Evolutionary conservation across 2,888 invertebrate genomes (phyloP).

Genomic region (Pandemis heparana): DNA sequence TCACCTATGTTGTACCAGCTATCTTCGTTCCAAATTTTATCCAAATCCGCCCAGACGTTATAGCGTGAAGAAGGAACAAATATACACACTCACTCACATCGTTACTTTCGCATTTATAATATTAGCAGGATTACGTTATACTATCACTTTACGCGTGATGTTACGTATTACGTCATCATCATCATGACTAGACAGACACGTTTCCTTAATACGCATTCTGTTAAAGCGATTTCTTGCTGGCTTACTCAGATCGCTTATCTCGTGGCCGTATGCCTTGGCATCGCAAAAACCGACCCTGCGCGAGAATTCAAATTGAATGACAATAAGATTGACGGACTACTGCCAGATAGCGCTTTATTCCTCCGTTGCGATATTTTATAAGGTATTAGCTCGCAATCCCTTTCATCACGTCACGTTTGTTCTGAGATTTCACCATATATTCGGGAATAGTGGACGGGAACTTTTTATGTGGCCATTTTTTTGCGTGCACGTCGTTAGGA

Average conservation of each 20-base stretch:
- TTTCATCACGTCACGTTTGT: slow-evolving; percentile 35
- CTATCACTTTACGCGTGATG: too few relatives aligned
- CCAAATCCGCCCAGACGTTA: too few relatives aligned
- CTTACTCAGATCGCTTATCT: slow-evolving; percentile 1
- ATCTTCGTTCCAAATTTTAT: too few relatives aligned
- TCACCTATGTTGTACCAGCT: too few relatives aligned
- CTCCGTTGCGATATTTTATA: slow-evolving; percentile 56
- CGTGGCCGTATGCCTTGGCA: slow-evolving; percentile 54
- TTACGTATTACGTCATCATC: too few relatives aligned
- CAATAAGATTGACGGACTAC: slow-evolving; percentile 82
- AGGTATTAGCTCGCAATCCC: slow-evolving; percentile 35
- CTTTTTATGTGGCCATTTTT: not conserved
- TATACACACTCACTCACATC: too few relatives aligned
- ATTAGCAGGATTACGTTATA: too few relatives aligned
- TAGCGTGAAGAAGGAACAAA: too few relatives aligned
- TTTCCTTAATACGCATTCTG: not conserved
- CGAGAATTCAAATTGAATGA: slow-evolving; percentile 83
- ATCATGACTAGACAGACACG: too few relatives aligned
- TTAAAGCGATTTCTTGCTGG: not conserved
- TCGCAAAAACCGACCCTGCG: slow-evolving; percentile 71
- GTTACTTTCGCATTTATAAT: too few relatives aligned
- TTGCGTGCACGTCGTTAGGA: not conserved
- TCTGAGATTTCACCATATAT: slow-evolving; percentile 41
- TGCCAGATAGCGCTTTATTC: slow-evolving; percentile 75
- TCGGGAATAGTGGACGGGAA: slow-evolving; percentile 24